Base-by-base conservation (phyloP, 1,140 invertebrate species). In the Drosophila simulans region DNA sequence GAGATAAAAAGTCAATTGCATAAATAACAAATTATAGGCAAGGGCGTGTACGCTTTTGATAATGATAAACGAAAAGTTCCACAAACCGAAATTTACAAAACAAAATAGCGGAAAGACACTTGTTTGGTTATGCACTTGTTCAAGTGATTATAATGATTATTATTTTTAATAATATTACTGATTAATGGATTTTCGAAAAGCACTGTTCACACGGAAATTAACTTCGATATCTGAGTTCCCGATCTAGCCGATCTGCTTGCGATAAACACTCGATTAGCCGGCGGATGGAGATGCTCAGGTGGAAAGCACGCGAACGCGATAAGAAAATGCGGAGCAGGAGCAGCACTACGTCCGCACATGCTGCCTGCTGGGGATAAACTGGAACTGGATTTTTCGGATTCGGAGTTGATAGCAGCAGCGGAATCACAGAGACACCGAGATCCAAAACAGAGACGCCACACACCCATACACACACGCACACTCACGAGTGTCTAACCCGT, bases 351-450 rank as follows among this genome's bases (percentile, higher is more conserved):
- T 91, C 90, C 90, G 90, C 73, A 90, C 90, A 85, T 89, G 86
- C 84, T 91, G 90, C 90, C 90, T 85, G 83, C 80, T 91, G 84
- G 83, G 80, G 90, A 91, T 91, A 91, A 91, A 91, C 90, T 91
- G 90, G 90, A 91, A 88, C 84, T 86, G 82, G 82, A 88, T 90
- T 90, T 91, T 84, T 52, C 49, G 49, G 49, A 52, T 12, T 91
- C 85, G 86, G 86, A 91, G 90, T 75, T 84, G 80, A 52, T 69
- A 69, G 74, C 48, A 64, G 62, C 62, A 45, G 74, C 76, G 77
- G 71, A 86, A 86, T 89, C 83, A 89, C 83, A 65, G 84, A 86
- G 82, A 82, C 78, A 82, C 68, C 66, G 77, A 72, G 77, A 63
- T 85, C 80, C 81, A 77, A 74, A 74, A 64, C 72, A 68, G 65